These are phyloP conservation scores for Ceratothoa steindachneri DNA, from an alignment of 2,888 invertebrate species.

Conservation along the genomic window DNA sequence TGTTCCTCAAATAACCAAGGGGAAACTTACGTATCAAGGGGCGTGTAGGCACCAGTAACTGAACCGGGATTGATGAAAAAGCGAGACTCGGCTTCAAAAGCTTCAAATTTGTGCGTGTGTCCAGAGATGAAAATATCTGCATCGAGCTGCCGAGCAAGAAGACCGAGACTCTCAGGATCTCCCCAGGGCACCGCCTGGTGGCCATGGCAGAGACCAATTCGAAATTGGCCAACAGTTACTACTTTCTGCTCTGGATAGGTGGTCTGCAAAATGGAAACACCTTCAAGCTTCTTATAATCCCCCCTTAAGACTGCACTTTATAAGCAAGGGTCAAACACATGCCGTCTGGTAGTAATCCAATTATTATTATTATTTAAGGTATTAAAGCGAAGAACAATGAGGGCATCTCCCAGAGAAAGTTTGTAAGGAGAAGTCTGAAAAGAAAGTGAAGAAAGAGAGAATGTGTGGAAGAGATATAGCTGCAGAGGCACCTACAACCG, in stretches of 20 bases:
- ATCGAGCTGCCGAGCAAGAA: slow-evolving; percentile 84
- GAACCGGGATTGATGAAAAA: slow-evolving; percentile 99
- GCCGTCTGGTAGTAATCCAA: no score
- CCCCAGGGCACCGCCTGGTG: slow-evolving; percentile 98
- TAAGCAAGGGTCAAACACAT: no score
- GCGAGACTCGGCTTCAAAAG: slow-evolving; percentile 95
- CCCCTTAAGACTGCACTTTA: no score
- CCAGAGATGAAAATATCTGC: slow-evolving; percentile 98
- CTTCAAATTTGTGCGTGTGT: slow-evolving; percentile 96
- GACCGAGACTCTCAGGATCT: slow-evolving; percentile 76
- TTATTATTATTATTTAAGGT: no score
- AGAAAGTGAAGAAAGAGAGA: no score
- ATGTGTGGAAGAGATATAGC: no score
- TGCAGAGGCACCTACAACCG: no score
- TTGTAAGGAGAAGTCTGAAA: no score
- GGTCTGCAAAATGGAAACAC: slow-evolving; percentile 25
- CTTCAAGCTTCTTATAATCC: no score
- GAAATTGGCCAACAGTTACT: slow-evolving; percentile 96
- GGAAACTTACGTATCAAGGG: slow-evolving; percentile 72
- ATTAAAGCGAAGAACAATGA: no score
- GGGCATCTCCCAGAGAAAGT: no score
- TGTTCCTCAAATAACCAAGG: not conserved
- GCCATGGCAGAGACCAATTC: slow-evolving; percentile 95
- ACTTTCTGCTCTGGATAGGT: slow-evolving; percentile 53
- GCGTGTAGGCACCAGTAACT: slow-evolving; percentile 95